Evolutionary conservation across 2,888 invertebrate species (phyloP).

Genomic region (Sturmia bella): DNA sequence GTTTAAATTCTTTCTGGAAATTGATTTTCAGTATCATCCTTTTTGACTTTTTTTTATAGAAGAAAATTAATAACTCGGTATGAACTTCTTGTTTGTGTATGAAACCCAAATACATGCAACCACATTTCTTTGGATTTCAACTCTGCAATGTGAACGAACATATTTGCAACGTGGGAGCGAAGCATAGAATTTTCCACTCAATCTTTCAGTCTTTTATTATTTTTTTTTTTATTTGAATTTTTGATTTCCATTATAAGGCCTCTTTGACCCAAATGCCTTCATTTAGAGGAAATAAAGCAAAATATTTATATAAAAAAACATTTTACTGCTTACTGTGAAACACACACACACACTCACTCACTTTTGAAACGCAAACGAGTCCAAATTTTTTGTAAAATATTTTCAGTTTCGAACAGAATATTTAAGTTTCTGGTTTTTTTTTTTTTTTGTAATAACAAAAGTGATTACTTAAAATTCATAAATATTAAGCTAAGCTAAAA

Average conservation of each 20-base stretch:
- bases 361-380: constrained; percentile 15
- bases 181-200: neutral
- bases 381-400: constrained; percentile 22
- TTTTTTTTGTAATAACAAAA: constrained; percentile 25
- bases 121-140: too few relatives aligned
- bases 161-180: too few relatives aligned
- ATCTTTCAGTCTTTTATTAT: constrained; percentile 24
- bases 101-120: too few relatives aligned
- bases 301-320: constrained; percentile 13
- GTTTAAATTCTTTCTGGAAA: too few relatives aligned
- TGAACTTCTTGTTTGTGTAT: too few relatives aligned
- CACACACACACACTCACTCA: constrained; percentile 35
- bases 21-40: too few relatives aligned
- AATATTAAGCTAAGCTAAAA: constrained; percentile 55
- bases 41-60: too few relatives aligned
- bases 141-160: too few relatives aligned
- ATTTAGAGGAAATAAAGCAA: constrained; percentile 60
- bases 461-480: constrained; percentile 50
- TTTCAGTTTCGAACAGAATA: constrained; percentile 18
- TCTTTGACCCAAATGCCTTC: constrained; percentile 68
- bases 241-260: constrained; percentile 57
- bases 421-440: neutral
- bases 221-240: constrained; percentile 16
- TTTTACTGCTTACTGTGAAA: constrained; percentile 32
- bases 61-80: too few relatives aligned